Conservation (phyloP, 2,113 vertebrate genomes). For the Henicopernis longicauda region DNA sequence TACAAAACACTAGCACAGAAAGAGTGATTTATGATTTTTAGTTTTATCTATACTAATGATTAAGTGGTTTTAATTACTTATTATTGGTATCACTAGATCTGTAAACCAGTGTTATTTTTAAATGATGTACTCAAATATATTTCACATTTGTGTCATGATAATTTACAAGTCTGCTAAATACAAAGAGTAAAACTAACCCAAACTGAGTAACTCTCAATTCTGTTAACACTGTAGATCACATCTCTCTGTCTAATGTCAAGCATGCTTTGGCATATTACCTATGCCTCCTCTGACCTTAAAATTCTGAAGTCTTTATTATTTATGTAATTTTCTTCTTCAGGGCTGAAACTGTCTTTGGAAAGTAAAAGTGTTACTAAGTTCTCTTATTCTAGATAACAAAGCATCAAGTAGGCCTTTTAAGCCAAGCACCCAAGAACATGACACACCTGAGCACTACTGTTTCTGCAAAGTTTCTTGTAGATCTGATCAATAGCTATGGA, state of each 20-base stretch:
- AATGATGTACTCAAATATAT: not conserved
- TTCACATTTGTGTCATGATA: not conserved
- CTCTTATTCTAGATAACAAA: not conserved
- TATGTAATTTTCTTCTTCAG: not conserved
- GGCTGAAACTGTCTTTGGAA: not conserved
- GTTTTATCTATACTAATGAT: not conserved
- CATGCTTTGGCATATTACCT: not conserved
- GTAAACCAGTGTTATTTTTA: not conserved
- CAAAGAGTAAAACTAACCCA: not conserved
- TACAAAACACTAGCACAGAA: not conserved
- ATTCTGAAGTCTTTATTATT: not conserved
- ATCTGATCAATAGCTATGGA: slow-evolving; percentile 85
- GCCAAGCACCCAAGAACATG: not conserved
- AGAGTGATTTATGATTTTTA: not conserved
- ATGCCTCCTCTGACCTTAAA: not conserved
- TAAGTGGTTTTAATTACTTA: not conserved
- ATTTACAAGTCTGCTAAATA: not conserved
- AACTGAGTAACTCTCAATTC: not conserved
- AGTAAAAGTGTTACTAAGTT: not conserved
- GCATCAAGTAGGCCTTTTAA: not conserved
- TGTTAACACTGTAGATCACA: not conserved
- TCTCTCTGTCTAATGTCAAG: not conserved
- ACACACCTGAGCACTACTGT: slow-evolving; percentile 89
- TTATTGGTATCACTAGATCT: not conserved
- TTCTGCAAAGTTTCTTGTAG: slow-evolving; percentile 92